A percentile compares a stretch with the other conserved stretches of the same genome.
Evolutionary conservation across 2,797 vertebrate species (phyloP).

Genomic region (Leptodactylus fallax): DNA sequence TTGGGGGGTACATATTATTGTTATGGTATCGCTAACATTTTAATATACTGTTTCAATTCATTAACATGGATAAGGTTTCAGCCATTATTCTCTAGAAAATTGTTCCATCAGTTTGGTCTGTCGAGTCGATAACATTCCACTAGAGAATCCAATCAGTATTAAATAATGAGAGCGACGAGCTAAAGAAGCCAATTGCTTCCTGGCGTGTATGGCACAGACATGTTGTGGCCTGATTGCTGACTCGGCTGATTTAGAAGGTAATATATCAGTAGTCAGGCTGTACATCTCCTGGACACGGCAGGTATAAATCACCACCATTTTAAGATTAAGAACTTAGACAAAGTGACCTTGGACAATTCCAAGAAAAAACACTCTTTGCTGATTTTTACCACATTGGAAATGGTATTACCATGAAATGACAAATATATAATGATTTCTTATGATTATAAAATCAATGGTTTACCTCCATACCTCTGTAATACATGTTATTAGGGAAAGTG

Average conservation of each 20-base stretch:
- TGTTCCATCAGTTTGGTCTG: not conserved
- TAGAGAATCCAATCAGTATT: slow-evolving; percentile 30
- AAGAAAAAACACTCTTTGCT: not conserved
- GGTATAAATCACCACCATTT: slow-evolving; percentile 29
- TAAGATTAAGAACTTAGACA: slow-evolving; percentile 13
- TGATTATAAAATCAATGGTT: no score
- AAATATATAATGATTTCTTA: not conserved
- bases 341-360: slow-evolving; percentile 29
- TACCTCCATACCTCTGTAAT: no score
- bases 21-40: no score
- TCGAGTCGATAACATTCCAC: not conserved
- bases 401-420: not conserved
- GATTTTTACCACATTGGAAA: not conserved
- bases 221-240: slow-evolving; percentile 30
- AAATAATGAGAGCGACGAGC: slow-evolving; percentile 21
- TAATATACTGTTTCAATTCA: not conserved
- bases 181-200: slow-evolving; percentile 13
- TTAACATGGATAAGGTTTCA: no score
- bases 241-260: slow-evolving; percentile 29
- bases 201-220: not conserved
- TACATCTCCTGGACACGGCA: slow-evolving; percentile 3
- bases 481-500: no score
- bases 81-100: not conserved
- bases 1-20: no score
- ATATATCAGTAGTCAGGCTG: slow-evolving; percentile 40